phyloP scores from a whole-genome alignment of 2,888 invertebrate species.

The Hoplodrina blanda region DNA sequence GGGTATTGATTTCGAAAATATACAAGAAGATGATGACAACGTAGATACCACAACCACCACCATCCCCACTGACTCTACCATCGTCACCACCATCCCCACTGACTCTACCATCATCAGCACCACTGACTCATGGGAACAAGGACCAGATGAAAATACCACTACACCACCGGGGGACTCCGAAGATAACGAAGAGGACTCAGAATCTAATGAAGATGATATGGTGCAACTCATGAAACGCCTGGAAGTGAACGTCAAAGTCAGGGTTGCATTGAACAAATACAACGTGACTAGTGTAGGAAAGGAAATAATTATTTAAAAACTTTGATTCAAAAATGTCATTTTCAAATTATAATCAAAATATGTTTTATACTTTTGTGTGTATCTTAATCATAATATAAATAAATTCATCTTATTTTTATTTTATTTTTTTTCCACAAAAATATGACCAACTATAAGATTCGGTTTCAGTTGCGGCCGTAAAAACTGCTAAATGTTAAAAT shows the following conservation, averaged over 20 bases:
- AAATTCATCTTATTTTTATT: too few species aligned
- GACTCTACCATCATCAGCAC: neutral
- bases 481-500: too few species aligned
- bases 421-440: too few species aligned
- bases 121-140: neutral
- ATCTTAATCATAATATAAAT: too few species aligned
- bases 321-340: neutral
- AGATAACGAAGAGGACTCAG: conserved; percentile 58
- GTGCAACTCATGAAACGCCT: conserved; percentile 79
- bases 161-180: conserved; percentile 51
- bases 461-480: too few species aligned
- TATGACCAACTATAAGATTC: too few species aligned
- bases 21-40: conserved; percentile 67
- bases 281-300: conserved; percentile 63
- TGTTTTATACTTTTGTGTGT: too few species aligned
- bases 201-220: conserved; percentile 72
- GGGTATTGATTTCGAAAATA: conserved; percentile 77
- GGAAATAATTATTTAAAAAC: neutral
- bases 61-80: neutral
- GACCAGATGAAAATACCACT: neutral
- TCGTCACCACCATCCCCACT: neutral
- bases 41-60: conserved; percentile 60
- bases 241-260: conserved; percentile 82
- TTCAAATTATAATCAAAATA: neutral
- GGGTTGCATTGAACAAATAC: conserved; percentile 78